phyloP scores from a whole-genome alignment of 2,888 invertebrate species.

The Macroteleia sp. region DNA sequence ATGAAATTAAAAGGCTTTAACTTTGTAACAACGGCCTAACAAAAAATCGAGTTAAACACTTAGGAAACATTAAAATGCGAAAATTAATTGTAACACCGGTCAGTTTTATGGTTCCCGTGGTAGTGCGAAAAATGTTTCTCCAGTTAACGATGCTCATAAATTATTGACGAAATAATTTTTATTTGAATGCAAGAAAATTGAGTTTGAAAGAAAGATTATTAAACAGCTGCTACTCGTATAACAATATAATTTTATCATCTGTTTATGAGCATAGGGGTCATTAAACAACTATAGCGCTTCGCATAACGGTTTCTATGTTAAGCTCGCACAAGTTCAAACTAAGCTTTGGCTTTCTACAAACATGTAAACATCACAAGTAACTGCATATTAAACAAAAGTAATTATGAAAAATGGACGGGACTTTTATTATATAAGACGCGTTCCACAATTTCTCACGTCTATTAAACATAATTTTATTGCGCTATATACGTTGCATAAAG shows the following conservation, averaged over 20 bases:
- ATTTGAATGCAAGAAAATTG: conserved; percentile 6
- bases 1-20: conserved; percentile 6
- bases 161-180: conserved; percentile 1
- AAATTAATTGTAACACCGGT: conserved; percentile 10
- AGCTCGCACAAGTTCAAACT: conserved; percentile 5
- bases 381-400: conserved; percentile 15
- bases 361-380: conserved; percentile 4
- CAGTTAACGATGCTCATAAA: conserved; percentile 29
- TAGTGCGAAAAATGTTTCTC: background rate
- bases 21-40: background rate
- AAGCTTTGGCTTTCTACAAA: conserved; percentile 4
- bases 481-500: background rate
- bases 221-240: conserved; percentile 17
- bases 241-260: conserved; percentile 21
- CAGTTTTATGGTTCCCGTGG: conserved; percentile 4
- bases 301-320: conserved; percentile 7
- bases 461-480: conserved; percentile 20
- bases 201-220: conserved; percentile 16
- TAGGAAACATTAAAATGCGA: conserved; percentile 9
- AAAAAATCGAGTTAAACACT: background rate
- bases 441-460: conserved; percentile 28
- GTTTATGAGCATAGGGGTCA: conserved; percentile 11
- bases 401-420: conserved; percentile 8
- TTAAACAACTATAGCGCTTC: conserved; percentile 9
- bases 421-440: conserved; percentile 17